Base-by-base conservation (phyloP, 2,113 vertebrate species). In the Albula glossodonta region DNA sequence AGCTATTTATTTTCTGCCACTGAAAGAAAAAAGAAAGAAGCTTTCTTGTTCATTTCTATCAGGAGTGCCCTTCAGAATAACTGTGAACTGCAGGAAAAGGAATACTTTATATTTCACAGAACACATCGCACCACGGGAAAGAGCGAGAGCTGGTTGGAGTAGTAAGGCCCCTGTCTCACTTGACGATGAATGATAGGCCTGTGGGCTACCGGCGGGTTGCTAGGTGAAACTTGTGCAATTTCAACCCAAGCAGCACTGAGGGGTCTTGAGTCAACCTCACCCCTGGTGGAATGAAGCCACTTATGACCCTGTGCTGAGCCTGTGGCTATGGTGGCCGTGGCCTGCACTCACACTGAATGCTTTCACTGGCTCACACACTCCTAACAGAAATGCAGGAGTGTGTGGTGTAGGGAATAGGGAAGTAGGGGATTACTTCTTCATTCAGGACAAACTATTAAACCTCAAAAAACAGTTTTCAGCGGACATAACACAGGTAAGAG, bases 1-100 rank as follows among this genome's bases (percentile, higher is more conserved):
- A 8, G 49, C 79, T 81, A 51, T 86, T 86, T 51, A 53, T 25
- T 81, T 70, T n/a, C n/a, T 7, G 9, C 63, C n/a, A 57, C 13
- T 17, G 51, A 10, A 78, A 79, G 31, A 84, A 78, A 11, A 60
- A 52, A 12, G 19, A 22, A 25, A 8, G 4, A 3, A 66, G 78
- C 48, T 5, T 51, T 80, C 80, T 31, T 51, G 6, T 52, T 50
- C 60, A 4, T 5, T 41, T 41, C 11, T 51, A n/a, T n/a, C 79
- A 81, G 50, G 81, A 15, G 53, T 66, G 60, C 56, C 50, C 51
- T 31, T 83, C 50, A 77, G 63, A 49, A 53, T n/a, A 79, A 41
- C 48, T 12, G 56, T 17, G 41, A 78, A 15, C 17, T 31, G 60
- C 17, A 51, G 57, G n/a, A 41, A 41, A 41, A 41, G 31, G 31